Evolutionary conservation across 1,140 invertebrate species (phyloP).

Genomic region (Bilobella aurantiaca): DNA sequence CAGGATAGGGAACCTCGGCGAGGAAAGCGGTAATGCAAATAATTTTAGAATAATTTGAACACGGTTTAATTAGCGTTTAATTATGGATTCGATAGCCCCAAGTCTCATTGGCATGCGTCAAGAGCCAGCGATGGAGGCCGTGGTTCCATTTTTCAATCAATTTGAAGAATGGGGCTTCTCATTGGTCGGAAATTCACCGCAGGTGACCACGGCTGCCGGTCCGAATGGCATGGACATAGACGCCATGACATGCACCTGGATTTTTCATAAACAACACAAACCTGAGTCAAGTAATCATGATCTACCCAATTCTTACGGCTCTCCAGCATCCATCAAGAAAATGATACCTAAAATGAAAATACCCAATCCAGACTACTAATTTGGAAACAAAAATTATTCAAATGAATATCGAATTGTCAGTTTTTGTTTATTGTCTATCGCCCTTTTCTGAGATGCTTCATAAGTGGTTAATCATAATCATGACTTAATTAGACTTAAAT

Average conservation of each 20-base stretch:
- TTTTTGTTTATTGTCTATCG: too few species aligned
- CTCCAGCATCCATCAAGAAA: neutral
- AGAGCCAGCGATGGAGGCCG: neutral
- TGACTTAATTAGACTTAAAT: too few species aligned
- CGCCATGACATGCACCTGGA: neutral
- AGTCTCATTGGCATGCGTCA: neutral
- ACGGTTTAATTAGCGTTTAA: too few species aligned
- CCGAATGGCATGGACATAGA: neutral
- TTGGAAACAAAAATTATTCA: too few species aligned
- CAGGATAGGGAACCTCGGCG: neutral
- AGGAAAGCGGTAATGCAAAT: neutral
- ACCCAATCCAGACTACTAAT: neutral
- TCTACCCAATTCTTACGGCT: neutral
- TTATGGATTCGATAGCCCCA: neutral
- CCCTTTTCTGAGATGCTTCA: too few species aligned
- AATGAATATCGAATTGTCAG: too few species aligned
- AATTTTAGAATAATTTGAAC: too few species aligned
- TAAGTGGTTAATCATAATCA: too few species aligned
- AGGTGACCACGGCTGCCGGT: neutral
- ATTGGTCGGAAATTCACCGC: neutral
- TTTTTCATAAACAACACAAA: neutral
- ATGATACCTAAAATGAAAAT: too few species aligned
- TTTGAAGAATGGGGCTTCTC: neutral
- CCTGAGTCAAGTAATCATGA: neutral
- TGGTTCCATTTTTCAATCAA: slow-evolving; percentile 3